Percentiles rank a stretch among this genome's conserved stretches.
Evolutionary conservation across 2,888 invertebrate genomes (phyloP).

Genomic region (Leptura quadrifasciata): DNA sequence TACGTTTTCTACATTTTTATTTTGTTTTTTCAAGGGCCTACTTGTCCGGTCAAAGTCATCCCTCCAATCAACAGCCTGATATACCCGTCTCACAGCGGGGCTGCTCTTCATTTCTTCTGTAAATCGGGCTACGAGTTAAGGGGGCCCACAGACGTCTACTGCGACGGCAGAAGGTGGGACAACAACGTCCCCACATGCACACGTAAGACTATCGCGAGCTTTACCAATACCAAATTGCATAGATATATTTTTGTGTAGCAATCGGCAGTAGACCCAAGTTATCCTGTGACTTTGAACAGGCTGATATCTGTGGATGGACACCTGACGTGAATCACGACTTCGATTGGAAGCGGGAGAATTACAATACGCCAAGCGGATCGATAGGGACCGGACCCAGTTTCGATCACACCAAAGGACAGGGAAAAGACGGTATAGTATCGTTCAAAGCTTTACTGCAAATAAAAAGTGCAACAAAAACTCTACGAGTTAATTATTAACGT

Average conservation of each 20-base stretch:
- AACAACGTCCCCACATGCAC: conserved; percentile 80
- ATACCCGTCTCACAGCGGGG: conserved; percentile 74
- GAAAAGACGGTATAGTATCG: conserved; percentile 72
- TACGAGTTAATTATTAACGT: too few relatives aligned
- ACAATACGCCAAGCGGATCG: conserved; percentile 79
- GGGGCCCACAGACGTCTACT: conserved; percentile 80
- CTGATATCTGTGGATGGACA: conserved; percentile 86
- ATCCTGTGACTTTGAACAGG: conserved; percentile 82
- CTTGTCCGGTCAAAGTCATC: conserved; percentile 74
- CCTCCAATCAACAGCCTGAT: conserved; percentile 76
- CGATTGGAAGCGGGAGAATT: conserved; percentile 83
- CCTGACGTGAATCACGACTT: conserved; percentile 83
- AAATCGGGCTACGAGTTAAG: conserved; percentile 78
- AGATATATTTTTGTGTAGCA: conserved; percentile 65
- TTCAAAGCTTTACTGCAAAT: too few relatives aligned
- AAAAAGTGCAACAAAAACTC: too few relatives aligned
- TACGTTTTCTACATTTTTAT: background rate
- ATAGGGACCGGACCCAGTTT: conserved; percentile 83
- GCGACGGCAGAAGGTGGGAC: conserved; percentile 85
- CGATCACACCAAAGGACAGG: conserved; percentile 84
- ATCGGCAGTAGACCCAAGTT: conserved; percentile 70
- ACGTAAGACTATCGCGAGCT: conserved; percentile 73
- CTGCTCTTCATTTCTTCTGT: conserved; percentile 81
- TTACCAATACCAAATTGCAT: background rate
- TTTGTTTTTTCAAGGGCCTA: conserved; percentile 63